Conservation (phyloP, 2,888 invertebrate species). For the Rhogogaster chlorosoma region DNA sequence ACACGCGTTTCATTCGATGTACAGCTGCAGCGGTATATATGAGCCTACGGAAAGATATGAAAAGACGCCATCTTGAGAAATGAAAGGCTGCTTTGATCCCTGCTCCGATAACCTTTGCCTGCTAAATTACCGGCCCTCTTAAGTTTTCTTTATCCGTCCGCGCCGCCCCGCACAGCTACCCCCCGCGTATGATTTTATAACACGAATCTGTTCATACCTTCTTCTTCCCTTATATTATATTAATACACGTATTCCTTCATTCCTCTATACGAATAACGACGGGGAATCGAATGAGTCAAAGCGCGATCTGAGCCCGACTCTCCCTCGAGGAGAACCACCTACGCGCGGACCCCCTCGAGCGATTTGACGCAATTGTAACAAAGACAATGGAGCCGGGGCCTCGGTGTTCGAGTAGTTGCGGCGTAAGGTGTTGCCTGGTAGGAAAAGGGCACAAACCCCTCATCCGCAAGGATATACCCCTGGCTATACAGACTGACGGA, state of each 20-base stretch:
- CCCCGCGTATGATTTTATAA: neutral
- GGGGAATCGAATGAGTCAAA: too few species aligned
- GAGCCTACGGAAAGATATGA: neutral
- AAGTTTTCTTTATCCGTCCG: neutral
- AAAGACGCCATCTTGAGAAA: constrained; percentile 42
- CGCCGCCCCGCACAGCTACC: too few species aligned
- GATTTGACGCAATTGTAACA: constrained; percentile 28
- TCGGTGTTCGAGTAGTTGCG: neutral
- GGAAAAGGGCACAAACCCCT: neutral
- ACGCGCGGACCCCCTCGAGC: constrained; percentile 8
- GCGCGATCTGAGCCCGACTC: too few species aligned
- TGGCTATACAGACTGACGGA: neutral
- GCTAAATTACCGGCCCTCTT: constrained; percentile 4
- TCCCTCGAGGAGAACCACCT: neutral
- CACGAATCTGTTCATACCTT: neutral
- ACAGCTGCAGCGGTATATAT: too few species aligned
- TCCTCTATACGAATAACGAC: too few species aligned
- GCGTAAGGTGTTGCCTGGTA: too few species aligned
- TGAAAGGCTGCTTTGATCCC: constrained; percentile 40
- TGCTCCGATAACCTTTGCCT: constrained; percentile 38
- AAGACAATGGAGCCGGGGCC: constrained; percentile 1
- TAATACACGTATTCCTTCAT: neutral
- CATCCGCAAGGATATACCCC: neutral
- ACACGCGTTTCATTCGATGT: neutral
- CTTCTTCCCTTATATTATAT: neutral